Percentiles rank a stretch among this genome's conserved stretches.
phyloP scores from a whole-genome alignment of 2,113 vertebrate genomes.

The Eclectus roratus region DNA sequence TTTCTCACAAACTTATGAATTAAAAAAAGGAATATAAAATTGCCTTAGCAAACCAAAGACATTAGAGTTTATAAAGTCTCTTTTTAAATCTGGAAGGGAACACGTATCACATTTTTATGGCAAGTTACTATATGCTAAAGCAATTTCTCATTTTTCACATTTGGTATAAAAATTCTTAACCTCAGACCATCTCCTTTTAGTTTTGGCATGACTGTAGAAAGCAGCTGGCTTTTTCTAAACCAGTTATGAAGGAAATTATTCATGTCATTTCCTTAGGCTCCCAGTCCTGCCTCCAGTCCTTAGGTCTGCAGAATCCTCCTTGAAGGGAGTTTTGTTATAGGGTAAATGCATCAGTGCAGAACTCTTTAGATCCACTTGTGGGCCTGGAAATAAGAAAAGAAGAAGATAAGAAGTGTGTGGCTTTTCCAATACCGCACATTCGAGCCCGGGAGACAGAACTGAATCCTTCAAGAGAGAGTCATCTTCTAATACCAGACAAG shows the following conservation, averaged over 20 bases:
- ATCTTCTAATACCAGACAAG: background rate
- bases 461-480: background rate
- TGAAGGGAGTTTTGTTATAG: background rate
- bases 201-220: background rate
- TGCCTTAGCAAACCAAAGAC: background rate
- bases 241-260: background rate
- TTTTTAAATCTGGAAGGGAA: background rate
- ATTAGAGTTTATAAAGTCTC: background rate
- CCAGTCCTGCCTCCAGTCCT: background rate
- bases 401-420: background rate
- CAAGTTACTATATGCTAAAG: background rate
- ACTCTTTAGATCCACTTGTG: background rate
- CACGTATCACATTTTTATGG: background rate
- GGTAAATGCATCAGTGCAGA: background rate
- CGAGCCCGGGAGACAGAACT: background rate
- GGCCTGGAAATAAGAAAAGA: background rate
- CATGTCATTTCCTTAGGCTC: background rate
- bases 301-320: background rate
- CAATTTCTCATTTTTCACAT: conserved; percentile 10
- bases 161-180: conserved; percentile 8
- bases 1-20: conserved; percentile 31
- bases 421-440: background rate
- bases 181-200: background rate
- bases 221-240: background rate
- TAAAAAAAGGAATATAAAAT: conserved; percentile 44